Conservation (phyloP, 2,888 invertebrate genomes). For the Monopis laevigella region DNA sequence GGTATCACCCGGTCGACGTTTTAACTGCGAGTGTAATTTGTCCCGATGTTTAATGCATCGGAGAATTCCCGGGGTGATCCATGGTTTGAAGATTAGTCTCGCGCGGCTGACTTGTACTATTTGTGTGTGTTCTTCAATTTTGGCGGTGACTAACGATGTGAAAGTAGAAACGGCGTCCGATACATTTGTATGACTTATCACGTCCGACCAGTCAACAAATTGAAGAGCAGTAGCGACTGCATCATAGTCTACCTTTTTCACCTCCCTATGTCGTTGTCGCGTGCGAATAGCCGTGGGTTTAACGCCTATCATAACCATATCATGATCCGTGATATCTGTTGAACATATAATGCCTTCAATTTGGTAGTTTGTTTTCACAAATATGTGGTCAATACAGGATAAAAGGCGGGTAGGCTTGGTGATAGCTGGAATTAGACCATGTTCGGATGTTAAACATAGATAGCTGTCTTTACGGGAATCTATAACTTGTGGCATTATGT, state of each 20-base stretch:
- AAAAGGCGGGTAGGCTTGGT: neutral
- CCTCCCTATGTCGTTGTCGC: neutral
- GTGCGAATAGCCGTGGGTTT: neutral
- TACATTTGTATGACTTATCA: too few species aligned
- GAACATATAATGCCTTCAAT: neutral
- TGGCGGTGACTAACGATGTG: too few species aligned
- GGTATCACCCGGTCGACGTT: too few species aligned
- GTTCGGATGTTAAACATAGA: neutral
- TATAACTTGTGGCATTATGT: neutral
- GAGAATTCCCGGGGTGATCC: too few species aligned
- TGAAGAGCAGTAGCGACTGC: too few species aligned
- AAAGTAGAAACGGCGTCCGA: too few species aligned
- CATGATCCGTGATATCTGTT: neutral
- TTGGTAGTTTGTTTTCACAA: neutral
- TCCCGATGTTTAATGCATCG: too few species aligned
- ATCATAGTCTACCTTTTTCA: neutral
- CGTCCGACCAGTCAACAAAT: too few species aligned
- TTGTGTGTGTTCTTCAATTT: too few species aligned
- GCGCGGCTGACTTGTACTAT: too few species aligned
- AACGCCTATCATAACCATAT: neutral
- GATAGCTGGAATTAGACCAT: neutral
- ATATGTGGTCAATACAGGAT: neutral
- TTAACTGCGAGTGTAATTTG: too few species aligned
- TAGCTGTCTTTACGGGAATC: neutral
- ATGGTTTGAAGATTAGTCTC: too few species aligned